phyloP scores from a whole-genome alignment of 2,888 invertebrate genomes.

The Cyrtodaria siliqua region DNA sequence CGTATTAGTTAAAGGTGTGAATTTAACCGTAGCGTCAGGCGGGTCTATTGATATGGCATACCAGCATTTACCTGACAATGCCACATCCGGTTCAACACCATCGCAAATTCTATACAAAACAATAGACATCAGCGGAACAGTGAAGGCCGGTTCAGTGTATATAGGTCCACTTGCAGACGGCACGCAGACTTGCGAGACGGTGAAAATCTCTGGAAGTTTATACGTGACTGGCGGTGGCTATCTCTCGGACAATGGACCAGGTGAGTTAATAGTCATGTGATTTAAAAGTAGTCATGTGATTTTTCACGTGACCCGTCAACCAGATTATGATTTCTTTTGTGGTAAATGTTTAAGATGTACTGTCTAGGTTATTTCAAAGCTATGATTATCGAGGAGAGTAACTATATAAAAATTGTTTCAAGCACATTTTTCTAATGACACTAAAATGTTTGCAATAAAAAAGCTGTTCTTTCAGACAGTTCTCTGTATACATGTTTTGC shows the following conservation, averaged over 20 bases:
- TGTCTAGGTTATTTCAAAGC: too few species aligned
- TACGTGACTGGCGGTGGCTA: constrained; percentile 71
- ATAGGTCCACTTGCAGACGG: constrained; percentile 27
- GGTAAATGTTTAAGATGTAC: too few species aligned
- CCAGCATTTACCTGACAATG: constrained; percentile 49
- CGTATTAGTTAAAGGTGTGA: constrained; percentile 34
- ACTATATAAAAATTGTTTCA: too few species aligned
- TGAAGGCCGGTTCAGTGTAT: constrained; percentile 66
- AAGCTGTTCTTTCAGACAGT: too few species aligned
- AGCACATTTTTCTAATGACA: too few species aligned
- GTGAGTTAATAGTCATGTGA: constrained; percentile 29
- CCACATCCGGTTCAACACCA: constrained; percentile 32
- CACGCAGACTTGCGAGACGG: constrained; percentile 34
- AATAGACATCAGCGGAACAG: constrained; percentile 63
- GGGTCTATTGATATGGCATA: constrained; percentile 60
- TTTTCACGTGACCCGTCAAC: too few species aligned
- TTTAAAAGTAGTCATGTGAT: too few species aligned
- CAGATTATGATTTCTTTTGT: too few species aligned
- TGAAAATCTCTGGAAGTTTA: constrained; percentile 53
- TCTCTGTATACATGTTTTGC: too few species aligned
- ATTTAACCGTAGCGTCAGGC: constrained; percentile 36
- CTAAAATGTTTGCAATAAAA: too few species aligned
- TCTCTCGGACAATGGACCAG: constrained; percentile 66
- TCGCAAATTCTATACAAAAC: constrained; percentile 47
- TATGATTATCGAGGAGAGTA: too few species aligned